Evolutionary conservation across 2,113 vertebrate genomes (phyloP).

Genomic region (Nanger granti): DNA sequence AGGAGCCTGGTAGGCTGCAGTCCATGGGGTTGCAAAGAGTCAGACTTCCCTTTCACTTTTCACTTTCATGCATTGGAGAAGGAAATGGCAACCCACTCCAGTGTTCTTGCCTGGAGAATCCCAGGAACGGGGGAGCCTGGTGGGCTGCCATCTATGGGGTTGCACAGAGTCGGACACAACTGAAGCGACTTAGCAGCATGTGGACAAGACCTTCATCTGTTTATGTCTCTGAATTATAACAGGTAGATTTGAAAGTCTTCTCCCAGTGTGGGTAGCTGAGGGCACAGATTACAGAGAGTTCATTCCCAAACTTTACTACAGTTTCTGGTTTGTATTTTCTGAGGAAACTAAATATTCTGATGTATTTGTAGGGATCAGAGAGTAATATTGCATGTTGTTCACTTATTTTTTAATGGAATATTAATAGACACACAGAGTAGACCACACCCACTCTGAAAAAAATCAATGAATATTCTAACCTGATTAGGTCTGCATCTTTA

Average conservation of each 20-base stretch:
- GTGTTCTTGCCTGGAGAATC: too few species aligned
- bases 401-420: not conserved
- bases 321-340: not conserved
- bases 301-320: not conserved
- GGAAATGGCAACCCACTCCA: too few species aligned
- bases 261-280: not conserved
- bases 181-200: not conserved
- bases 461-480: not conserved
- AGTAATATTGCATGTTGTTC: not conserved
- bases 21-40: too few species aligned
- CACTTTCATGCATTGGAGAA: too few species aligned
- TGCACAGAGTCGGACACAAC: too few species aligned
- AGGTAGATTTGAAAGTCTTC: not conserved
- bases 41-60: too few species aligned
- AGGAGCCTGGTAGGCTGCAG: too few species aligned
- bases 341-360: not conserved
- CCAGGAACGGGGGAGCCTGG: too few species aligned
- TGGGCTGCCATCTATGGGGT: too few species aligned
- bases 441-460: not conserved
- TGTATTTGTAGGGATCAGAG: not conserved
- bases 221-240: not conserved
- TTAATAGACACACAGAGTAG: not conserved
- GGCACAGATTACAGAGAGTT: not conserved
- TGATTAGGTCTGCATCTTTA: not conserved
- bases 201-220: not conserved